A percentile compares a stretch with the other conserved stretches of the same genome.
Evolutionary conservation across 2,113 vertebrate species (phyloP).

Genomic region (Apaloderma vittatum): DNA sequence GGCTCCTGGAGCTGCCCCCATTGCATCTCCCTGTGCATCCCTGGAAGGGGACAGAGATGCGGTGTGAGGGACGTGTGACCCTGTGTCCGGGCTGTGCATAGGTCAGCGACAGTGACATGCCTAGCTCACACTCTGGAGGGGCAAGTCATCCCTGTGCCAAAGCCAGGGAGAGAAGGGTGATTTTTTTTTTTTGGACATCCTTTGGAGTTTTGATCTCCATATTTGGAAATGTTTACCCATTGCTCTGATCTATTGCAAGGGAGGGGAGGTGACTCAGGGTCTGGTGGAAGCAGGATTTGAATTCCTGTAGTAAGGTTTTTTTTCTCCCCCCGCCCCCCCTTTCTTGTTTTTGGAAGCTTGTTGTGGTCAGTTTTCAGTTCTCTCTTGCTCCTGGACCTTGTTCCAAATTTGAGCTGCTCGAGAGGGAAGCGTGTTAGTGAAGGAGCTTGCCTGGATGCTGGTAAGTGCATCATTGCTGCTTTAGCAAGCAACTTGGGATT

Average conservation of each 20-base stretch:
- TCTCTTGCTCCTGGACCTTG: slow-evolving; percentile 63
- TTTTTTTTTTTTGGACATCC: slow-evolving; percentile 87
- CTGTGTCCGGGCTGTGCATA: background rate
- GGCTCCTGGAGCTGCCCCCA: background rate
- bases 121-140: slow-evolving; percentile 76
- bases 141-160: slow-evolving; percentile 83
- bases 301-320: slow-evolving; percentile 79
- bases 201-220: slow-evolving; percentile 91
- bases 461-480: slow-evolving; percentile 76
- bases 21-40: background rate
- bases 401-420: slow-evolving; percentile 56
- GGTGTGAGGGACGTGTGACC: background rate
- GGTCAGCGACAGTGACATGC: slow-evolving; percentile 61
- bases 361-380: slow-evolving; percentile 75
- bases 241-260: slow-evolving; percentile 90
- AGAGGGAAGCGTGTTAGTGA: slow-evolving; percentile 18
- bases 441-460: slow-evolving; percentile 41
- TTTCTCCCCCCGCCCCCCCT: background rate
- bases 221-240: slow-evolving; percentile 99
- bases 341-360: slow-evolving; percentile 71
- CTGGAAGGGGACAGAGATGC: background rate
- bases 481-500: background rate
- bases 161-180: slow-evolving; percentile 82
- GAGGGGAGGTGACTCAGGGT: slow-evolving; percentile 87
- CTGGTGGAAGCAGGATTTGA: slow-evolving; percentile 85